Evolutionary conservation across 2,888 invertebrate genomes (phyloP).

Genomic region (Eupithecia centaureata): DNA sequence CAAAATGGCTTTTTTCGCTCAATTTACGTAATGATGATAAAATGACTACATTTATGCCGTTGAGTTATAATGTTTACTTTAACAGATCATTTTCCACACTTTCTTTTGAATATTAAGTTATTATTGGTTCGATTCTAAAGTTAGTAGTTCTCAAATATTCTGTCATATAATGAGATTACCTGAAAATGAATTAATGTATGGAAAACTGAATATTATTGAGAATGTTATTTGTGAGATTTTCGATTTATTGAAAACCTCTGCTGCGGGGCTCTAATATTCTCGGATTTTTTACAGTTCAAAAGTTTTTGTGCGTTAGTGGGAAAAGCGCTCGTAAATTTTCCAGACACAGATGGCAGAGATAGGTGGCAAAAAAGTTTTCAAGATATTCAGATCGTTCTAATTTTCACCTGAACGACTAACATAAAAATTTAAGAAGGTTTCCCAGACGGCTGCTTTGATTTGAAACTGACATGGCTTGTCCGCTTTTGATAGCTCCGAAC

Average conservation of each 20-base stretch:
- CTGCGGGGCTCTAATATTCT: conserved; percentile 36
- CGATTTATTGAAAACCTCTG: conserved; percentile 9
- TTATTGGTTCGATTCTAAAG: neutral
- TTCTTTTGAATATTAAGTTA: neutral
- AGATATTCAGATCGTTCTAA: conserved; percentile 22
- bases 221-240: conserved; percentile 3
- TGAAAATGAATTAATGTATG: neutral
- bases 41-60: conserved; percentile 40
- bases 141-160: neutral
- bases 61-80: conserved; percentile 33
- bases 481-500: too few species aligned
- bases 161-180: neutral
- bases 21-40: conserved; percentile 44
- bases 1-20: conserved; percentile 44
- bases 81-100: conserved; percentile 27
- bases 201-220: neutral
- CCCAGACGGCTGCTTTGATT: neutral
- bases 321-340: conserved; percentile 54
- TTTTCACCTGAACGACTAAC: conserved; percentile 23
- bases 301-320: conserved; percentile 52
- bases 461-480: neutral
- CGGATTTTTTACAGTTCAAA: conserved; percentile 38
- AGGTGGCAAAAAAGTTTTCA: conserved; percentile 55
- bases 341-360: conserved; percentile 57
- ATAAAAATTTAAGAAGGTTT: neutral